Evolutionary conservation across 2,797 vertebrate genomes (phyloP).

Genomic region (Urophycis tenuis): DNA sequence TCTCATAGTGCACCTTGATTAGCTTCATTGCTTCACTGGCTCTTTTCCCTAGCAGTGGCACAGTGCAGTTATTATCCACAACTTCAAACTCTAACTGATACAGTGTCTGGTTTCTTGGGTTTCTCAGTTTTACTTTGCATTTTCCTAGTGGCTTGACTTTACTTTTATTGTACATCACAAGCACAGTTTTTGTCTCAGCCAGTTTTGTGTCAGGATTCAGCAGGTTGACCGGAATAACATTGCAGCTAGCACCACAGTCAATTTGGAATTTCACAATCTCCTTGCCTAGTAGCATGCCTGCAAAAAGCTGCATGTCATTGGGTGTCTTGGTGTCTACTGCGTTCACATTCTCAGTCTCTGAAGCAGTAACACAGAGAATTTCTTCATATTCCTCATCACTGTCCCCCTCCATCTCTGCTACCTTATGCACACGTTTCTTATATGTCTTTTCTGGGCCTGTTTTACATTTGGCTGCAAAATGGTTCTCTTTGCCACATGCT

Average conservation of each 20-base stretch:
- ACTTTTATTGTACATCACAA: conserved; percentile 29
- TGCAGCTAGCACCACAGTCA: conserved; percentile 29
- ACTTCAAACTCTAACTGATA: conserved; percentile 26
- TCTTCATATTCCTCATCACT: conserved; percentile 16
- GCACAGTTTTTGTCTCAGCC: conserved; percentile 15
- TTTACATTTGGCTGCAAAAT: too few species aligned
- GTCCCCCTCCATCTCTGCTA: conserved; percentile 1
- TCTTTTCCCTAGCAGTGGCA: conserved; percentile 4
- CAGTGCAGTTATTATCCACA: background rate
- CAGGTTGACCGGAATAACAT: conserved; percentile 12
- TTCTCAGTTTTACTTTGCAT: conserved; percentile 17
- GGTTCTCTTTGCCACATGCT: too few species aligned
- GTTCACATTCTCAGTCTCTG: background rate
- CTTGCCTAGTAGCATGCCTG: conserved; percentile 19
- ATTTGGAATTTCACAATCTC: conserved; percentile 18
- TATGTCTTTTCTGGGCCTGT: background rate
- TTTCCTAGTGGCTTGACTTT: conserved; percentile 19
- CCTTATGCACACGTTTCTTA: background rate
- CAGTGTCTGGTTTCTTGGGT: conserved; percentile 33
- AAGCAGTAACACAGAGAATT: background rate
- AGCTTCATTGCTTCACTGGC: conserved; percentile 24
- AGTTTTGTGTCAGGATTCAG: conserved; percentile 15
- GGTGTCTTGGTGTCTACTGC: too few species aligned
- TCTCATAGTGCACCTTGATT: conserved; percentile 25
- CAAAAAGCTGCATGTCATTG: too few species aligned